A percentile compares a stretch with the other conserved stretches of the same genome.
These are phyloP conservation scores for Eupithecia vulgata DNA, from an alignment of 2,888 invertebrate species.

Conservation along the genomic window DNA sequence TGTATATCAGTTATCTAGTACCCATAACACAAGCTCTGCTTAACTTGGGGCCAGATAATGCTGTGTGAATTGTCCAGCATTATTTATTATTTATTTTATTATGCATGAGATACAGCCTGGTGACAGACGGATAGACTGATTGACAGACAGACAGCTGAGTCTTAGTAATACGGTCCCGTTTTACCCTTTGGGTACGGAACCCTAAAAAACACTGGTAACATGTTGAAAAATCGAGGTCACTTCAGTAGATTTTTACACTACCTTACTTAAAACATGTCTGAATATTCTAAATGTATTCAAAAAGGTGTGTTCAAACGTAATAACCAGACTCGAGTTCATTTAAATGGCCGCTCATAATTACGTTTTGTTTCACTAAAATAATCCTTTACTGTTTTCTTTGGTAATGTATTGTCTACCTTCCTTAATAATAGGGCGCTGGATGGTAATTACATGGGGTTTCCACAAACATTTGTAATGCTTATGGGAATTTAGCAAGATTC, in stretches of 20 bases:
- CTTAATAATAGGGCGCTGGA: slow-evolving; percentile 41
- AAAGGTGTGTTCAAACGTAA: slow-evolving; percentile 11
- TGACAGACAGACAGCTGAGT: no score
- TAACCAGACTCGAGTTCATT: slow-evolving; percentile 57
- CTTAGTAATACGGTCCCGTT: no score
- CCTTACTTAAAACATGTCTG: background rate
- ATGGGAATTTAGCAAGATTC: slow-evolving; percentile 12
- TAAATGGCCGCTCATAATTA: slow-evolving; percentile 70
- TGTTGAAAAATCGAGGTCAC: background rate
- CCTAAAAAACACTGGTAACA: no score
- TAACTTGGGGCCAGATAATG: no score
- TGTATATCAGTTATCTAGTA: no score
- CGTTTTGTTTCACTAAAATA: slow-evolving; percentile 68
- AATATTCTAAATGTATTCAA: slow-evolving; percentile 3
- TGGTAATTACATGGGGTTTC: slow-evolving; percentile 39
- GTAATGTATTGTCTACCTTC: slow-evolving; percentile 48
- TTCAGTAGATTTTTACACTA: background rate
- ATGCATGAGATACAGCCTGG: no score
- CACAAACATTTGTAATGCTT: slow-evolving; percentile 15
- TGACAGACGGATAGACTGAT: no score
- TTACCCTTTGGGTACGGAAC: no score
- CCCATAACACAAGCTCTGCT: no score
- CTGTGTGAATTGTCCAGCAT: no score
- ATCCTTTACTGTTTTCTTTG: slow-evolving; percentile 60
- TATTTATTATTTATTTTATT: no score